These are phyloP conservation scores for Callospermophilus lateralis DNA, from an alignment of 2,113 vertebrate genomes.

Conservation along the genomic window DNA sequence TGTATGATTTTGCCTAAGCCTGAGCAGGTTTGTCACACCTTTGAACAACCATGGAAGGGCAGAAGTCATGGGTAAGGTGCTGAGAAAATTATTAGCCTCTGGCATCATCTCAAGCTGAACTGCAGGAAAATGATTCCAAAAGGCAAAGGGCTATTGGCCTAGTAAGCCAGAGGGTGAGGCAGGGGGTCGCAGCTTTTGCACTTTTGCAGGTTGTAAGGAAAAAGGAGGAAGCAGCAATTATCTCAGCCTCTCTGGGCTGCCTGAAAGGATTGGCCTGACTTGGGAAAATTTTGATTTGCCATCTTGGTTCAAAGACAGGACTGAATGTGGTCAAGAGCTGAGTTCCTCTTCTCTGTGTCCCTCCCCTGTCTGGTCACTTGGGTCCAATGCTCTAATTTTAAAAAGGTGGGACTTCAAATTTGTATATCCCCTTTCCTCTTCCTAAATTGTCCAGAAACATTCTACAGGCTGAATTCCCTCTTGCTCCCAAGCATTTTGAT, in stretches of 20 bases:
- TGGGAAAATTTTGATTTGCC: slow-evolving; percentile 11
- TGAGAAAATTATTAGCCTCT: slow-evolving; percentile 4
- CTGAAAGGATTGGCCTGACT: background rate
- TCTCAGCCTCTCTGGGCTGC: background rate
- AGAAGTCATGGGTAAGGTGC: background rate
- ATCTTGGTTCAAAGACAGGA: background rate
- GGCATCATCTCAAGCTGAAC: background rate
- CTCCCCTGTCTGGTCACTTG: background rate
- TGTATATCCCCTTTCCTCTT: background rate
- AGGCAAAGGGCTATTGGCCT: background rate
- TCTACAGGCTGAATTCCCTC: background rate
- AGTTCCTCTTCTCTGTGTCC: background rate
- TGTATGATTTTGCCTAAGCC: background rate
- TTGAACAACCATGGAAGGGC: background rate
- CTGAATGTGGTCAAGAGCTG: background rate
- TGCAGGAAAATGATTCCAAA: background rate
- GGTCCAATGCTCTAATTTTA: background rate
- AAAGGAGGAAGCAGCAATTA: background rate
- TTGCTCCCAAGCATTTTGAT: slow-evolving; percentile 24
- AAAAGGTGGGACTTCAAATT: background rate
- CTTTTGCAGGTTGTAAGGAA: background rate
- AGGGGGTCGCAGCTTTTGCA: background rate
- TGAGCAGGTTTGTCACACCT: background rate
- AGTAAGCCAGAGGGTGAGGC: background rate
- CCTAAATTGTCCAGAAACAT: background rate